phyloP scores from a whole-genome alignment of 2,113 vertebrate genomes.

The Erythrolamprus reginae region DNA sequence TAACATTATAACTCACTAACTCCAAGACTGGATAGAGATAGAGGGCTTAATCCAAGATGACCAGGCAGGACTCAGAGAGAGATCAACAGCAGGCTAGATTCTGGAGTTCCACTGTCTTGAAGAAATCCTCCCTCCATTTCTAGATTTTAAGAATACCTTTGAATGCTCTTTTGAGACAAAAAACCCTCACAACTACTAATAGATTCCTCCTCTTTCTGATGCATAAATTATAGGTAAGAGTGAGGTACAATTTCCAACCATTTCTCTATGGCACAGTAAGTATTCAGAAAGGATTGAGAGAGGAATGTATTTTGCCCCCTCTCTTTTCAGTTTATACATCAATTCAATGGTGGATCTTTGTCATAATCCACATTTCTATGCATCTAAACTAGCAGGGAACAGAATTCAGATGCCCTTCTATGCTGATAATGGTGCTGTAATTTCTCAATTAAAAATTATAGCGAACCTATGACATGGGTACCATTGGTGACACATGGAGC shows the following conservation, averaged over 20 bases:
- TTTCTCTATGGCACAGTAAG: background rate
- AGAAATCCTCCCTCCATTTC: background rate
- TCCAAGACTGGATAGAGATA: background rate
- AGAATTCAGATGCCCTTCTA: background rate
- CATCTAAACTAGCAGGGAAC: background rate
- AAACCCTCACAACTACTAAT: background rate
- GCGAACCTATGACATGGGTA: no score
- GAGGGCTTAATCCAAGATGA: background rate
- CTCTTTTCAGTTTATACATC: background rate
- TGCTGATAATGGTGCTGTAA: background rate
- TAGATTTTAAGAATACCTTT: background rate
- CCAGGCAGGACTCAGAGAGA: no score
- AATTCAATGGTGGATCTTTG: background rate
- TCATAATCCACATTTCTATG: background rate
- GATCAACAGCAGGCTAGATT: background rate
- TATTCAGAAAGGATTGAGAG: background rate
- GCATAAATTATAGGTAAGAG: background rate
- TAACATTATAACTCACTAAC: background rate
- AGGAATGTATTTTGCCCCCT: background rate
- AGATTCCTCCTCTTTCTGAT: background rate
- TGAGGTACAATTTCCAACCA: background rate
- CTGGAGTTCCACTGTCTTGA: background rate
- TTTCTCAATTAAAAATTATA: background rate
- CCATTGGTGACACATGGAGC: no score
- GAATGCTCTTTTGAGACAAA: background rate